phyloP scores from a whole-genome alignment of 2,797 vertebrate genomes.

The Tachyglossus aculeatus region DNA sequence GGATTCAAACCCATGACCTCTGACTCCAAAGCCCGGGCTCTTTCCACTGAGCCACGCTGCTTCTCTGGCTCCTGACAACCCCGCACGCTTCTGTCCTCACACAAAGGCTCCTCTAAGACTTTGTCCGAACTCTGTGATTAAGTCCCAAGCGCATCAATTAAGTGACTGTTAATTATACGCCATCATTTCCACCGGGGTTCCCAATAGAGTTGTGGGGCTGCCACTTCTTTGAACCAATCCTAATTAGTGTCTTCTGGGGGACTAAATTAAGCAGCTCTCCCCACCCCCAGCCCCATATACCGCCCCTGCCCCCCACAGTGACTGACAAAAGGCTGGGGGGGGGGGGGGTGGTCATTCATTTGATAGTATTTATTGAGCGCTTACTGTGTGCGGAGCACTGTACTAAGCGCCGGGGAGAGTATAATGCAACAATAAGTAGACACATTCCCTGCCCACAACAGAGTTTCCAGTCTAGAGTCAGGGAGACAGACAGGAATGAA shows the following conservation, averaged over 20 bases:
- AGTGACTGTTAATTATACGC: slow-evolving; percentile 44
- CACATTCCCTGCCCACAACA: no score
- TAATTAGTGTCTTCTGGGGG: slow-evolving; percentile 1
- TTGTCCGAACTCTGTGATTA: slow-evolving; percentile 30
- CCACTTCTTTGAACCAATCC: neutral
- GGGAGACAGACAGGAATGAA: no score
- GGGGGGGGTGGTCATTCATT: neutral
- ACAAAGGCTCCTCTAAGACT: slow-evolving; percentile 9
- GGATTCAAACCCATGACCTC: no score
- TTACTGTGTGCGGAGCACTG: neutral
- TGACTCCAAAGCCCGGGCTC: no score
- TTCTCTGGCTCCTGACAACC: slow-evolving; percentile 7
- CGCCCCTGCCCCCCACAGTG: neutral
- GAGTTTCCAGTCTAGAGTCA: no score
- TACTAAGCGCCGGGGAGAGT: no score
- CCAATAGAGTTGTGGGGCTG: slow-evolving; percentile 4
- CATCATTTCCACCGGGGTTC: slow-evolving; percentile 21
- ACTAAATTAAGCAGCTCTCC: slow-evolving; percentile 29
- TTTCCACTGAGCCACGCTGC: no score
- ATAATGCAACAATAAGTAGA: no score
- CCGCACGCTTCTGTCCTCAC: slow-evolving; percentile 1
- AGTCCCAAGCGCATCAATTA: slow-evolving; percentile 50
- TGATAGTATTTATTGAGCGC: neutral
- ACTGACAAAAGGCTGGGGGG: neutral
- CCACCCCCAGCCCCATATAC: no score